Conservation (phyloP, 2,888 invertebrate species). For the Rhogogaster chlorosoma region DNA sequence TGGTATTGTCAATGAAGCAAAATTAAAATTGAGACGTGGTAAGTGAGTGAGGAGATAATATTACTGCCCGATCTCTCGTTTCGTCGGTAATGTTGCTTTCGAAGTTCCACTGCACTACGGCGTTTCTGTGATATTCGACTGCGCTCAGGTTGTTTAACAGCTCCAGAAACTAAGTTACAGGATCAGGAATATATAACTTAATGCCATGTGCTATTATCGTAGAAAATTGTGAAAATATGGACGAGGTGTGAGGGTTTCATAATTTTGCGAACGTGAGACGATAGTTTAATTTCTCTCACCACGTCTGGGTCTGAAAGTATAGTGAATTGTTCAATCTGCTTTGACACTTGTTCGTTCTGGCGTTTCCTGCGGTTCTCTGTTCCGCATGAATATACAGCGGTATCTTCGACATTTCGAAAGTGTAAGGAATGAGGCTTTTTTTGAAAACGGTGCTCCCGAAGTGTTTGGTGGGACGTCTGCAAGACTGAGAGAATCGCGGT, state of each 20-base stretch:
- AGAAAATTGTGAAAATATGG: neutral
- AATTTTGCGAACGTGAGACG: neutral
- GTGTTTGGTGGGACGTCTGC: neutral
- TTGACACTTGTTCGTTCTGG: constrained; percentile 4
- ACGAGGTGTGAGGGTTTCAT: neutral
- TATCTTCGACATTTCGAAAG: constrained; percentile 4
- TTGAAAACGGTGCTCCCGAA: neutral
- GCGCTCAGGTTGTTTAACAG: constrained; percentile 55
- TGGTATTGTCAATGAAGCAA: neutral
- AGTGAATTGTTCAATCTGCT: constrained; percentile 44
- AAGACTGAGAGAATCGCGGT: neutral
- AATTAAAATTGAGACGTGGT: neutral
- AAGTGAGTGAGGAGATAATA: neutral
- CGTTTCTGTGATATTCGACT: constrained; percentile 56
- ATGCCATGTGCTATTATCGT: neutral
- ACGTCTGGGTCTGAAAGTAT: constrained; percentile 56
- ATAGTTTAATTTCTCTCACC: constrained; percentile 42
- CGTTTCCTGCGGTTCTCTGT: constrained; percentile 44
- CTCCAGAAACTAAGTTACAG: constrained; percentile 53
- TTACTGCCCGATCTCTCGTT: constrained; percentile 56
- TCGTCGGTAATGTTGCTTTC: constrained; percentile 58
- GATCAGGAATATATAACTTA: neutral
- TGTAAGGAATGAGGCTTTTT: constrained; percentile 31
- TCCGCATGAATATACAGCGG: constrained; percentile 40
- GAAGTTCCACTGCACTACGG: constrained; percentile 58